Percentiles rank a stretch among this genome's conserved stretches.
Evolutionary conservation across 2,888 invertebrate species (phyloP).

Genomic region (Polia nebulosa): DNA sequence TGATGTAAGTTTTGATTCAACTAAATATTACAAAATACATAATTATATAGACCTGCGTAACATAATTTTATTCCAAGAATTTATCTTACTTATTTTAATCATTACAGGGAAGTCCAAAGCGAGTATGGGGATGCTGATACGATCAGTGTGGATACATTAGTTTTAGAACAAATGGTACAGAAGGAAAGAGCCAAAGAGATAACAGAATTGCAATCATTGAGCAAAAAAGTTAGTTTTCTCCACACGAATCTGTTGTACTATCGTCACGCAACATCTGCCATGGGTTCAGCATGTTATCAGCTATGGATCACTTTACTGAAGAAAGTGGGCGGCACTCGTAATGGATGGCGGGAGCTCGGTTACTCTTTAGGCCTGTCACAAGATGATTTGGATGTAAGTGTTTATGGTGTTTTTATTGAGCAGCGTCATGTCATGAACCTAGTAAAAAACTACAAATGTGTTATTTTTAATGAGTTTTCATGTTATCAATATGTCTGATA

Average conservation of each 20-base stretch:
- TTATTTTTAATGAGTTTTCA: slow-evolving; percentile 8
- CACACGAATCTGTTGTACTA: slow-evolving; percentile 86
- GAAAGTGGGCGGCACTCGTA: slow-evolving; percentile 83
- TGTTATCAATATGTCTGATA: slow-evolving; percentile 3
- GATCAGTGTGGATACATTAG: slow-evolving; percentile 83
- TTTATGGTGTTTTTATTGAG: slow-evolving; percentile 13
- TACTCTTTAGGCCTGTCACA: slow-evolving; percentile 78
- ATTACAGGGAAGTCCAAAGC: slow-evolving; percentile 79
- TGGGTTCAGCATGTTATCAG: slow-evolving; percentile 83
- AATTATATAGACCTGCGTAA: background rate
- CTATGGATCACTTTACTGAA: slow-evolving; percentile 84
- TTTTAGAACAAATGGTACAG: slow-evolving; percentile 79
- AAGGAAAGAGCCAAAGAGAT: slow-evolving; percentile 83
- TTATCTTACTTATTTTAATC: slow-evolving; percentile 5
- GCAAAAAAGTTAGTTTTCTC: slow-evolving; percentile 83
- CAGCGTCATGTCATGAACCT: background rate
- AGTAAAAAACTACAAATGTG: background rate
- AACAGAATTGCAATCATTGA: slow-evolving; percentile 78
- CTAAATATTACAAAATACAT: background rate
- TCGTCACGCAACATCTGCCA: slow-evolving; percentile 81
- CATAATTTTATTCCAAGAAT: slow-evolving; percentile 14
- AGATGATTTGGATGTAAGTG: slow-evolving; percentile 86
- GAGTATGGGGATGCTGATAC: slow-evolving; percentile 82
- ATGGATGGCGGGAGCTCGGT: slow-evolving; percentile 86
- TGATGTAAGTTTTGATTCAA: slow-evolving; percentile 44